Evolutionary conservation across 2,797 vertebrate species (phyloP), one percentile per base, ranked within the genome.

Genomic region (Limnodromus scolopaceus): DNA sequence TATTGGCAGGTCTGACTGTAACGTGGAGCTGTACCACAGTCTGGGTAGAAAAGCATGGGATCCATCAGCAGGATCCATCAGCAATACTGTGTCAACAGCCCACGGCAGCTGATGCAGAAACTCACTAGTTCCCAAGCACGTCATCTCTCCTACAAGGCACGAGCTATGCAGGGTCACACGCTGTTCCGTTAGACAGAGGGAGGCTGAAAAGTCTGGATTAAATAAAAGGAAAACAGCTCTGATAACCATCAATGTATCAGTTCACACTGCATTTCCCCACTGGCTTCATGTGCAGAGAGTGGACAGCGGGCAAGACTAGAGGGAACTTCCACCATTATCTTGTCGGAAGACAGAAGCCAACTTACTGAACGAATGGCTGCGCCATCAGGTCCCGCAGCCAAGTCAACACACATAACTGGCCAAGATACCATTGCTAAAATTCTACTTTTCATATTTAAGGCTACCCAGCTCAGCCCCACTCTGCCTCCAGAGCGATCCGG

Each of bases 131-230:
- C 90, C 87, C 90, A 84, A 81, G 72, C 69, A 39, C 6, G 0
- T 84, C 75, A 51, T 9, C 74, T 7, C 72, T 83, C 48, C 64
- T 27, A 38, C 51, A 10, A 53, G 75, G 84, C 68, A 45, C 49
- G 6, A 49, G 70, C n/a, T 65, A 46, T 22, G 41, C 5, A 0
- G 0, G 1, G 28, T 74, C 76, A 79, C 76, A 39, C 6, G 18
- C 83, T 88, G 72, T 32, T 66, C 13, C 24, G 0, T 61, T 19
- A 72, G 86, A 34, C 58, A 79, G 54, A 61, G 77, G 22, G 49
- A 95, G 39, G 20, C 70, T 84, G 74, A 54, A 87, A 79, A 60
- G 39, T 77, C 91, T 88, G 89, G 84, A 63, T 87, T 77, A 76
- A 74, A 83, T n/a, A 27, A 87, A 84, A 94, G 83, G 36, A 41